Conservation (phyloP, 2,113 vertebrate species). For the Colinus virginianus region DNA sequence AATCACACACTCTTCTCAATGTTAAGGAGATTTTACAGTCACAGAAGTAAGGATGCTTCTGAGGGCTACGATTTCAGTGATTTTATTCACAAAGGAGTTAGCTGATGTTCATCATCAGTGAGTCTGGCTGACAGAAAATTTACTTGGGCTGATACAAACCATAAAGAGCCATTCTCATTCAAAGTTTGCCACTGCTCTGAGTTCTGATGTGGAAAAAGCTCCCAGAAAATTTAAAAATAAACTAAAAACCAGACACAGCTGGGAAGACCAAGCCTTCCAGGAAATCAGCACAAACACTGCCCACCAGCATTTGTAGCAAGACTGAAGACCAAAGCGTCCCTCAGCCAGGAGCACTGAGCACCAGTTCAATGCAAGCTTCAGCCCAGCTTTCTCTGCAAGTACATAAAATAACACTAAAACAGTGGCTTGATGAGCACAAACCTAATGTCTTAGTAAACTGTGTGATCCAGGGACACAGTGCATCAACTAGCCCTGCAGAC, state of each 20-base stretch:
- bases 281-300: neutral
- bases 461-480: neutral
- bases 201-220: neutral
- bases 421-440: neutral
- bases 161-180: neutral
- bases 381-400: neutral
- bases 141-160: neutral
- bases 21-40: neutral
- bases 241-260: neutral
- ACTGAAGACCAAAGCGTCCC: neutral
- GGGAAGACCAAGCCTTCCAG: neutral
- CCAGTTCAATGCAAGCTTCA: neutral
- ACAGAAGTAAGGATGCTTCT: neutral
- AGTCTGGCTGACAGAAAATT: neutral
- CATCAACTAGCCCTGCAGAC: neutral
- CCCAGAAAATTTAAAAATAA: neutral
- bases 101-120: neutral
- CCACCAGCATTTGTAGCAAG: neutral
- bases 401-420: neutral
- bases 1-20: accelerated
- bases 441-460: neutral
- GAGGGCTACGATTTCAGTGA: neutral
- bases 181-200: neutral
- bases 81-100: neutral
- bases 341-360: neutral